phyloP scores from a whole-genome alignment of 2,888 invertebrate species.

The Ochropacha duplaris region DNA sequence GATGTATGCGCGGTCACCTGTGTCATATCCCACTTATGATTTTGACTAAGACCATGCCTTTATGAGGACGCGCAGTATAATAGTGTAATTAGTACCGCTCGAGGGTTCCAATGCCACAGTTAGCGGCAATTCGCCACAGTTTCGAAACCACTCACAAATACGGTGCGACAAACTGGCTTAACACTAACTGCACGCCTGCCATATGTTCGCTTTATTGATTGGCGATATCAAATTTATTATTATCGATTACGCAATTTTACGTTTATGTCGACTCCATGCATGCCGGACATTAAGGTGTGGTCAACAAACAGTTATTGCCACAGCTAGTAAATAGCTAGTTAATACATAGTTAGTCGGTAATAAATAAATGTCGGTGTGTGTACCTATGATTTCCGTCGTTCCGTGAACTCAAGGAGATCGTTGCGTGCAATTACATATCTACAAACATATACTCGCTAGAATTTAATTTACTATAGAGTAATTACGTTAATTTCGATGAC shows the following conservation, averaged over 20 bases:
- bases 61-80: conserved; percentile 40
- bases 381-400: conserved; percentile 58
- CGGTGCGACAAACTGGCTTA: conserved; percentile 43
- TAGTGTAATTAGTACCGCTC: conserved; percentile 47
- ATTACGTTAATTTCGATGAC: conserved; percentile 35
- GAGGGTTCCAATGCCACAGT: conserved; percentile 53
- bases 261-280: conserved; percentile 37
- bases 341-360: conserved; percentile 37
- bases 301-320: conserved; percentile 48
- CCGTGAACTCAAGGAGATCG: conserved; percentile 75
- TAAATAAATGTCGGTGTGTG: conserved; percentile 49
- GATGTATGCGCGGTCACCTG: conserved; percentile 10
- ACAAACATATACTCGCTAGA: conserved; percentile 31
- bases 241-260: conserved; percentile 49
- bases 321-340: conserved; percentile 39
- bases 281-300: conserved; percentile 60
- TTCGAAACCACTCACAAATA: conserved; percentile 50
- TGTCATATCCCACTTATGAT: conserved; percentile 11
- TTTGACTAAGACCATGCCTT: conserved; percentile 11
- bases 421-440: conserved; percentile 59
- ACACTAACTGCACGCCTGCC: conserved; percentile 25
- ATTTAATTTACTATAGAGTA: conserved; percentile 47
- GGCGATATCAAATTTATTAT: conserved; percentile 48
- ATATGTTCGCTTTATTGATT: conserved; percentile 46
- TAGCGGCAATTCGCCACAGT: conserved; percentile 50